Evolutionary conservation across 2,113 vertebrate genomes (phyloP), one percentile per base, ranked within the genome.

Genomic region (Platycercus adscitus): DNA sequence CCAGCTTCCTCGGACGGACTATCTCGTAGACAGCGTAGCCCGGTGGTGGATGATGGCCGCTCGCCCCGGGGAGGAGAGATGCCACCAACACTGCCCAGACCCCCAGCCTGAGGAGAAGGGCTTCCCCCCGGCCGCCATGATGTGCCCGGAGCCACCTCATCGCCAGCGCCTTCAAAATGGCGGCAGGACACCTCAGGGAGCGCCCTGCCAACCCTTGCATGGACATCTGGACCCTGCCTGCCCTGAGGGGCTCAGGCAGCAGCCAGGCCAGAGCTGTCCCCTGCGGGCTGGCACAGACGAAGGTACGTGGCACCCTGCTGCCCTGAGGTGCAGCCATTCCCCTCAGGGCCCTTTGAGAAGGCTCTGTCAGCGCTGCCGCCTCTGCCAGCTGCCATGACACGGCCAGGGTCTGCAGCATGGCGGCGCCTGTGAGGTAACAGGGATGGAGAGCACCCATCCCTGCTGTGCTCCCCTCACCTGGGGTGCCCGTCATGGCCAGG

Each of bases 21-120:
- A 66, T 86, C 89, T 98, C 96, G 17, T 88, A 91, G 46, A 95
- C 56, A 43, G 87, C 12, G 1, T 79, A 73, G 26, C 66, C 71
- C 0, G 1, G 58, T 1, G 39, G 68, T 13, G 35, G 35, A 17
- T 0, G 25, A 43, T 39, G 53, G 78, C 82, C 17, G 56, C n/a
- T 25, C 0, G 2, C 20, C 29, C 23, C 2, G 0, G 26, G 35
- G 39, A 76, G 28, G 24, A 79, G 31, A 23, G 47, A 49, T 26
- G 31, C 72, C n/a, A 18, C 33, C 49, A 79, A 23, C 9, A 3
- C 33, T 8, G 14, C 17, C 37, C 60, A 61, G 16, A 87, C 3
- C 4, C 9, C n/a, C 44, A 71, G 35, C 33, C 12, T 24, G 43
- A 79, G 43, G 15, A 91, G 43, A 37, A 58, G 33, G 7, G 33